A percentile compares a stretch with the other conserved stretches of the same genome.
phyloP scores from a whole-genome alignment of 2,113 vertebrate species.

The Triplophysa tibetana region DNA sequence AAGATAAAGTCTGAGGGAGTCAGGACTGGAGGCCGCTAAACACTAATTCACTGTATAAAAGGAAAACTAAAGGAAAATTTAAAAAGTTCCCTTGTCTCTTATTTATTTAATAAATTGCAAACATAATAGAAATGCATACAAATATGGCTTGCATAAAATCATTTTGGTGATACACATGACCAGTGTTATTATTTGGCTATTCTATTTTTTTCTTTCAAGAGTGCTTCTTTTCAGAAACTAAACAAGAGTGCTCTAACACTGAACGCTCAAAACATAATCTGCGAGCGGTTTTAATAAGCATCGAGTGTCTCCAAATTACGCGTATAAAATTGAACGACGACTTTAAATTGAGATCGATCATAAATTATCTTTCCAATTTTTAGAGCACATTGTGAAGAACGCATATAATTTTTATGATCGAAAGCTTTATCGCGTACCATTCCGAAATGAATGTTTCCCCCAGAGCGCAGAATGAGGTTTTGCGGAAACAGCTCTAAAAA shows the following conservation, averaged over 20 bases:
- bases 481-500: not conserved
- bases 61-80: not conserved
- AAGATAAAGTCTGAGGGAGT: constrained; percentile 12
- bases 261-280: not conserved
- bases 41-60: constrained; percentile 6
- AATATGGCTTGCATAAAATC: no score
- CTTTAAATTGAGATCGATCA: no score
- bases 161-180: not conserved
- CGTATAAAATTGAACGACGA: no score
- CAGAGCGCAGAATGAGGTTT: not conserved
- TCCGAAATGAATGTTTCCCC: not conserved
- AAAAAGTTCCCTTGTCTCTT: not conserved
- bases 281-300: not conserved
- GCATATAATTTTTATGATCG: not conserved
- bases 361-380: not conserved
- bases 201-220: not conserved
- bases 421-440: not conserved
- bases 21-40: not conserved
- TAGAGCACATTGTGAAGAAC: not conserved
- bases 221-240: not conserved
- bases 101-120: no score
- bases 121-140: no score
- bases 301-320: not conserved
- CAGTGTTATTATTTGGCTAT: not conserved
- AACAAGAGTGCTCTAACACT: not conserved